A percentile compares a stretch with the other conserved stretches of the same genome.
phyloP scores from a whole-genome alignment of 2,888 invertebrate genomes.

The Marronus borbonicus region DNA sequence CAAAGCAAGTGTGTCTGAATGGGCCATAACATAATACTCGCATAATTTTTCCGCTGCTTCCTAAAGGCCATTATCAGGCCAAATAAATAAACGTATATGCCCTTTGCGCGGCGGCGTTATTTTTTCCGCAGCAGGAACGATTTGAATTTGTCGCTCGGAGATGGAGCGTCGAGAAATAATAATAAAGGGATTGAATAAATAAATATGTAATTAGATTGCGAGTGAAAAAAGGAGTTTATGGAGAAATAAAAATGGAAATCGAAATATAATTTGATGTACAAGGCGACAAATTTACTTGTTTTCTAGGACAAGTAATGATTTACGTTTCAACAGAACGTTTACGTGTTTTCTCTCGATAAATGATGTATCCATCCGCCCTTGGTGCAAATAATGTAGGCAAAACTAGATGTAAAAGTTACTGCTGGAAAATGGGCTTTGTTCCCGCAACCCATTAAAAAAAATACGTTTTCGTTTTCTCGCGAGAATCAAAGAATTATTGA shows the following conservation, averaged over 20 bases:
- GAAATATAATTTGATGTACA: no score
- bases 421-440: no score
- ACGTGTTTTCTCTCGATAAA: no score
- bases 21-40: conserved; percentile 34
- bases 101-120: conserved; percentile 6
- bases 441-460: no score
- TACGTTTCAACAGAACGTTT: no score
- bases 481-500: no score
- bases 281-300: no score
- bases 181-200: conserved; percentile 7
- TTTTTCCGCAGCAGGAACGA: background rate
- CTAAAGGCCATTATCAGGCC: conserved; percentile 31
- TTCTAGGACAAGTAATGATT: no score
- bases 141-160: conserved; percentile 11
- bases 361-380: no score
- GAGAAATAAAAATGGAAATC: background rate
- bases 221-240: conserved; percentile 42
- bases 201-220: background rate
- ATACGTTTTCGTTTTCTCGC: no score
- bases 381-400: no score
- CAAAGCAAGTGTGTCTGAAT: conserved; percentile 39
- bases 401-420: no score
- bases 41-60: conserved; percentile 40
- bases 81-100: conserved; percentile 37
- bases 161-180: conserved; percentile 9